Percentiles rank a stretch among this genome's conserved stretches.
Conservation (phyloP, 2,797 vertebrate species). For the Stomatorhinus walkeri region DNA sequence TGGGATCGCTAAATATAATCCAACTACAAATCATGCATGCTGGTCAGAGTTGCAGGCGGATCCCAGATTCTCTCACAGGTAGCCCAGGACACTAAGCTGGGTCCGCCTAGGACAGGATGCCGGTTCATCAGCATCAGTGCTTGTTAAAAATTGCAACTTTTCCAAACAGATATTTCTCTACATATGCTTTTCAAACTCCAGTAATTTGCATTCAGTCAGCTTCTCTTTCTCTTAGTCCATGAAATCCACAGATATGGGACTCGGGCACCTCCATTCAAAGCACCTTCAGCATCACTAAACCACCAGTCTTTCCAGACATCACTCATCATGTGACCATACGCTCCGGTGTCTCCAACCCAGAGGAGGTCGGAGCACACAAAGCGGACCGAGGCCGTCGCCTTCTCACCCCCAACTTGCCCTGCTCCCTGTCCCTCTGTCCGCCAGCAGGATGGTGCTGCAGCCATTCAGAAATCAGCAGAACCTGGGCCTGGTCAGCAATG, state of each 20-base stretch:
- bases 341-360: not conserved
- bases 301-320: not conserved
- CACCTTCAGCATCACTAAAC: not conserved
- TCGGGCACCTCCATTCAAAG: not conserved
- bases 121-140: not conserved
- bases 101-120: not conserved
- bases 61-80: not conserved
- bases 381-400: not conserved
- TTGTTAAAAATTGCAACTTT: not conserved
- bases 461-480: not conserved
- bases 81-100: not conserved
- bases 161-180: not conserved
- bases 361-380: not conserved
- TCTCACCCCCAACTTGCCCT: not conserved
- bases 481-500: not conserved
- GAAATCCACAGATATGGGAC: not conserved
- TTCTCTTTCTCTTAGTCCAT: not conserved
- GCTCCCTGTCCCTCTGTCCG: not conserved
- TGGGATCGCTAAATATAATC: not conserved
- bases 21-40: not conserved
- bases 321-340: not conserved
- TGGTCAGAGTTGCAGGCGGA: not conserved
- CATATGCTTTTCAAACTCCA: not conserved
- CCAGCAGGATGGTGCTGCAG: not conserved
- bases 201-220: not conserved